Evolutionary conservation across 2,797 vertebrate species (phyloP), one percentile per base, ranked within the genome.

Genomic region (Halcyon leucocephala): DNA sequence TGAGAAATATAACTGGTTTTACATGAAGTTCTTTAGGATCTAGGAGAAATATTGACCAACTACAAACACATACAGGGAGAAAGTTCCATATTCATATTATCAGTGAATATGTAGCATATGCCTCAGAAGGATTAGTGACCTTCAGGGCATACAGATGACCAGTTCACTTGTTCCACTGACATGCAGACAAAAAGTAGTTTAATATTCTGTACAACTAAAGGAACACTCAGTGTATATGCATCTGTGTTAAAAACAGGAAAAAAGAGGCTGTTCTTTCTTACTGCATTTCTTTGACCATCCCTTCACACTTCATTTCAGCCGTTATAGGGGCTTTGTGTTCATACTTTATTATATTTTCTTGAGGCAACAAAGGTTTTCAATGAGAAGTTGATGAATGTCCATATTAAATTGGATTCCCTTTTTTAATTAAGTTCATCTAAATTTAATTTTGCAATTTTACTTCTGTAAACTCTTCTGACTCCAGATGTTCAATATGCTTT

Each of bases 371-470:
- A 94, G 94, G 92, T 96, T 94, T 96, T 91, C 93, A 97, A 96
- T 97, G 97, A 98, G 97, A 96, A 95, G 72, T 89, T 98, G 98
- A 98, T 98, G 97, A 98, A 98, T 98, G 95, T 97, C 97, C 97
- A 65, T 95, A 97, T 98, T 98, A 98, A 98, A 98, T 97, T 97
- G 93, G 96, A 97, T 97, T 92, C 78, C 82, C 77, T 94, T 97
- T 98, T 97, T 98, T 98, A 98, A 99, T 99, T 98, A 98, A 98
- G 96, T 96, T 98, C 98, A 98, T 99, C 98, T 98, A 98, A 98
- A 98, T 98, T 98, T 98, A 97, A 98, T 99, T 99, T 98, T 98
- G 98, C 98, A 97, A 97, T 98, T 99, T 99, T 98, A 97, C 98
- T 98, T 98, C 97, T 96, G 98, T 98, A 98, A 98, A 98, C 97